Base-by-base conservation (phyloP, 2,797 vertebrate species). In the Loris lydekkerianus region DNA sequence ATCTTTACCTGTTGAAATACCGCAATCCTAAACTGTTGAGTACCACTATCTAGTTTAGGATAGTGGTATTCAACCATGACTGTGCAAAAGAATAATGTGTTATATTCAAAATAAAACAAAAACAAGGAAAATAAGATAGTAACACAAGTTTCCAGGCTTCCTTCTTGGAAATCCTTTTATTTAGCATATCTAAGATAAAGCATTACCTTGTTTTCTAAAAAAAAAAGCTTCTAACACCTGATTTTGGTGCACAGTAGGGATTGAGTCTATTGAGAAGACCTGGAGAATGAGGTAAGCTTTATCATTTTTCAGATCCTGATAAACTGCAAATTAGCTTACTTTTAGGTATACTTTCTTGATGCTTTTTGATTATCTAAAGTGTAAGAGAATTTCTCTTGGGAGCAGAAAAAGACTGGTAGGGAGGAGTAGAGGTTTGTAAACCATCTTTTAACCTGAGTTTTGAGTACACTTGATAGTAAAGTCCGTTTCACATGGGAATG, bases 81-180 rank as follows among this genome's bases (percentile, higher is more conserved):
- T 84, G 20, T 18, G 60, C 34, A 93, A 72, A n/a, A 84, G 40
- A 93, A 43, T 75, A 87, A 65, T 90, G 20, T 91, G 21, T 94
- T 92, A 76, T n/a, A 92, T 93, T 40, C 34, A 89, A 87, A 96
- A 76, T 77, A 69, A 67, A 81, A 40, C 34, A 81, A 8, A 77
- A 77, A 77, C 11, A 80, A 61, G n/a, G 7, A 61, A 87, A 72
- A 70, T 29, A 78, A 76, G 83, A 25, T 13, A 80, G 92, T 67
- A 78, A 40, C 37, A 90, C 43, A 83, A 37, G 29, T 89, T 76
- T 96, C 37, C 80, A 43, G 40, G 70, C 56, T 60, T 5, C n/a
- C n/a, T 94, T 49, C 60, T 95, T 93, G 60, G 56, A 85, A 81
- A 88, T 70, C 49, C 61, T 95, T 27, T n/a, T 83, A 60, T 31